Evolutionary conservation across 30 jellyfish, hydroid and myxozoan species (phyloP).

Genomic region (Phacellophora camtschatica): DNA sequence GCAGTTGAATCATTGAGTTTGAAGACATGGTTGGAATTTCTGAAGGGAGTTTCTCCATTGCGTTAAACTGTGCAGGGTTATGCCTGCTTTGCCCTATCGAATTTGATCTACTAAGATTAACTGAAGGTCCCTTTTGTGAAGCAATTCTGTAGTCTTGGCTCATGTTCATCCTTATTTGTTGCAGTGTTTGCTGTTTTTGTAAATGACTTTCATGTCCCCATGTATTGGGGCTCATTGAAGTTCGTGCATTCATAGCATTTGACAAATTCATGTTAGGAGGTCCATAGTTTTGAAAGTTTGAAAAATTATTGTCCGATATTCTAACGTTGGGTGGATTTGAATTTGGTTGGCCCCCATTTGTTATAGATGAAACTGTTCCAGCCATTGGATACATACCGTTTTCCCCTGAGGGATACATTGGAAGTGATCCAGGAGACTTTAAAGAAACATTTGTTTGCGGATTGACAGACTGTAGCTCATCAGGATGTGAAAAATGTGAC

Average conservation of each 20-base stretch:
- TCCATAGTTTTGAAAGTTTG: constrained; percentile 47
- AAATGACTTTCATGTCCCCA: constrained; percentile 56
- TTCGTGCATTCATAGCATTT: constrained; percentile 36
- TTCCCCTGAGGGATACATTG: constrained; percentile 43
- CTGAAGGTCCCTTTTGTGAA: constrained; percentile 47
- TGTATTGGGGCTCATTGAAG: constrained; percentile 41
- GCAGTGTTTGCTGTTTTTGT: constrained; percentile 55
- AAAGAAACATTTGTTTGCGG: constrained; percentile 24
- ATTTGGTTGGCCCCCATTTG: constrained; percentile 31
- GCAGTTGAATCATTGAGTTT: constrained; percentile 27
- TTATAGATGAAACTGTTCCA: constrained; percentile 16
- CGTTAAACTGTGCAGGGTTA: constrained; percentile 30
- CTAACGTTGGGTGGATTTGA: constrained; percentile 1
- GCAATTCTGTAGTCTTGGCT: constrained; percentile 47
- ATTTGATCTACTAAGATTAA: constrained; percentile 27
- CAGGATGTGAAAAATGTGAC: constrained; percentile 67
- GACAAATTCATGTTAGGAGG: constrained; percentile 63
- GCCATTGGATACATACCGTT: constrained; percentile 41
- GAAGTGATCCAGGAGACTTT: constrained; percentile 59
- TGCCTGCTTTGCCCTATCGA: constrained; percentile 35
- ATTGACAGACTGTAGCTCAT: constrained; percentile 18
- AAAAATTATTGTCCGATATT: constrained; percentile 16
- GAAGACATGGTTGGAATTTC: constrained; percentile 39
- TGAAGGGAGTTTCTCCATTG: constrained; percentile 33
- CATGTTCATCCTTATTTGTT: constrained; percentile 54